A percentile compares a stretch with the other conserved stretches of the same genome.
phyloP scores from a whole-genome alignment of 1,140 invertebrate genomes.

The Atta colombica region DNA sequence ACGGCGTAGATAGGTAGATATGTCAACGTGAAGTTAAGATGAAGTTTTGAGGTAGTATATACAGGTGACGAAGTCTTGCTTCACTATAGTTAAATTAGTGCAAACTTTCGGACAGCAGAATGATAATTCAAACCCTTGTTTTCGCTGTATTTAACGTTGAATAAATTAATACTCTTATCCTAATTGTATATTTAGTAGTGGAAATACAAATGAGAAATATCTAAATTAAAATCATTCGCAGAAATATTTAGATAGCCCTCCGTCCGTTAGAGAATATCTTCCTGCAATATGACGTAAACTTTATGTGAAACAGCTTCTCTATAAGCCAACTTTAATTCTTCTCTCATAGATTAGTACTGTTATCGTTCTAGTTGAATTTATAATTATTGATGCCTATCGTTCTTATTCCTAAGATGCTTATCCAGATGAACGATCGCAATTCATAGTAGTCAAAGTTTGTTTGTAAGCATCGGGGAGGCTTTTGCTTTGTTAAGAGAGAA shows the following conservation, averaged over 20 bases:
- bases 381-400: conserved; percentile 39
- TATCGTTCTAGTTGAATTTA: conserved; percentile 52
- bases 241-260: conserved; percentile 5
- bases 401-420: conserved; percentile 44
- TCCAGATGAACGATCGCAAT: conserved; percentile 52
- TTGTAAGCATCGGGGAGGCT: background rate
- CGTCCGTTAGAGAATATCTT: conserved; percentile 1
- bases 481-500: background rate
- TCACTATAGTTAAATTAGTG: conserved; percentile 1
- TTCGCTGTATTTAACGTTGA: background rate
- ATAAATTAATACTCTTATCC: conserved; percentile 33
- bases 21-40: conserved; percentile 46
- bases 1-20: conserved; percentile 1
- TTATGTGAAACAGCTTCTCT: background rate
- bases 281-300: background rate
- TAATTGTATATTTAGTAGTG: background rate
- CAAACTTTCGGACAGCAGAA: conserved; percentile 22
- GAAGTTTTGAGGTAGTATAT: conserved; percentile 5
- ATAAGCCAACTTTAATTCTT: conserved; percentile 46
- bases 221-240: conserved; percentile 15
- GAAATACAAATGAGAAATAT: background rate
- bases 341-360: conserved; percentile 30
- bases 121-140: conserved; percentile 23
- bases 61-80: conserved; percentile 21
- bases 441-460: conserved; percentile 40